Conservation (phyloP, 2,113 vertebrate species). For the Oenanthe melanoleuca region DNA sequence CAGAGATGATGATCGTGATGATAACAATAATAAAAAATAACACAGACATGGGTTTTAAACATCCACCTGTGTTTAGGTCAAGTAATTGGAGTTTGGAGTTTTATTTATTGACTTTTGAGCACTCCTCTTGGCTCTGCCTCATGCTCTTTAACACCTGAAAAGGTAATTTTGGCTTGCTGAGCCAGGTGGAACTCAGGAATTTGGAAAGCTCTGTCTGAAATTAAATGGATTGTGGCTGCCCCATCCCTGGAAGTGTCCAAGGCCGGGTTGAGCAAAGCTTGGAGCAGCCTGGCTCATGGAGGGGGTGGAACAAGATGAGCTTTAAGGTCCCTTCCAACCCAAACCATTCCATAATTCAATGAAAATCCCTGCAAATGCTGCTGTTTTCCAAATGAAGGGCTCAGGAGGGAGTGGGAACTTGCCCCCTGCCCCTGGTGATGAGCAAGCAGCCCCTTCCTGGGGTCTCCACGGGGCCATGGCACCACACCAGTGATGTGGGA, state of each 20-base stretch:
- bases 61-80: accelerated
- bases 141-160: background rate
- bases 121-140: background rate
- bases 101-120: background rate
- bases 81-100: background rate
- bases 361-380: background rate
- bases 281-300: background rate
- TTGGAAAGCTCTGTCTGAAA: background rate
- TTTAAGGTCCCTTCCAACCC: background rate
- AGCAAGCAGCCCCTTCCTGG: background rate
- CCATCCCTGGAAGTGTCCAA: background rate
- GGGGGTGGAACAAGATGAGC: background rate
- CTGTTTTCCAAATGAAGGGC: background rate
- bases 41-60: accelerated
- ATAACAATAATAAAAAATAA: background rate
- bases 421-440: accelerated
- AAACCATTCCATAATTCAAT: background rate
- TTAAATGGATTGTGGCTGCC: background rate
- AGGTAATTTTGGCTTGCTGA: background rate
- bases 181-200: background rate
- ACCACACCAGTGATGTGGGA: accelerated
- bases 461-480: accelerated
- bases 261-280: background rate
- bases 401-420: background rate
- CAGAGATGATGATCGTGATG: background rate